phyloP scores from a whole-genome alignment of 2,797 vertebrate genomes.

The Sorex maritimensis region DNA sequence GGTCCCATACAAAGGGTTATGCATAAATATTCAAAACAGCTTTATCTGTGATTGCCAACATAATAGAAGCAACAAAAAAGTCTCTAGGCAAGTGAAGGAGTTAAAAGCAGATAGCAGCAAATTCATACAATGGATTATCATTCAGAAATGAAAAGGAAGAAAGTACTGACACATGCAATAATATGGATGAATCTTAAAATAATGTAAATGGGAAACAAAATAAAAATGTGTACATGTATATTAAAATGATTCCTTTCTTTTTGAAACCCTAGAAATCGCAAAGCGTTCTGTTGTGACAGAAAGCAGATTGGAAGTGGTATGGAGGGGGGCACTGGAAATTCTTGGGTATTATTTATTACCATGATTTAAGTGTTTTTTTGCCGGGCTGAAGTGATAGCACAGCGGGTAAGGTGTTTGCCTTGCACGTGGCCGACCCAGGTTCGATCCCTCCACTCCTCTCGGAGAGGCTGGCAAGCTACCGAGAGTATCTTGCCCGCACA shows the following conservation, averaged over 20 bases:
- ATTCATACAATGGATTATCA: not conserved
- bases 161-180: not conserved
- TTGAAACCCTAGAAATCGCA: not conserved
- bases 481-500: no score
- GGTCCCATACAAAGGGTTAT: not conserved
- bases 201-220: not conserved
- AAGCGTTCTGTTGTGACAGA: not conserved
- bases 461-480: no score
- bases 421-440: no score
- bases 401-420: no score
- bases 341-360: not conserved
- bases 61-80: not conserved
- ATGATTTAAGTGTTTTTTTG: not conserved
- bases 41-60: constrained; percentile 5
- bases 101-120: not conserved
- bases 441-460: no score
- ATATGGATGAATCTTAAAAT: not conserved
- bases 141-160: not conserved
- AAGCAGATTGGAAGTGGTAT: not conserved
- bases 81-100: not conserved
- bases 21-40: not conserved
- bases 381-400: no score
- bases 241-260: not conserved
- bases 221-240: not conserved
- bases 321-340: not conserved